A percentile compares a stretch with the other conserved stretches of the same genome.
Conservation (phyloP, 2,888 invertebrate species). For the Trichopoda pennipes region DNA sequence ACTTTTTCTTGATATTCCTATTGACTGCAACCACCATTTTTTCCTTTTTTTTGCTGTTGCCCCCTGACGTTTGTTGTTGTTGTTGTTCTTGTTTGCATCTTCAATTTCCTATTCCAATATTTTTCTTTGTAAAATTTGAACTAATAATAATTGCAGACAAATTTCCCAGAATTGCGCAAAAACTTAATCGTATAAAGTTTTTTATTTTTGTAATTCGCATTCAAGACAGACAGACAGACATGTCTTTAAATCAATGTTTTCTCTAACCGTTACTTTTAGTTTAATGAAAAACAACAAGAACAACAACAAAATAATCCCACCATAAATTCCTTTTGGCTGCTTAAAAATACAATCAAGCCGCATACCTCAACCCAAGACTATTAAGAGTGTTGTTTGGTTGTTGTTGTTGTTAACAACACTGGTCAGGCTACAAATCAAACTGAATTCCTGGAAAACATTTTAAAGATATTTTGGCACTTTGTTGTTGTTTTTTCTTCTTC, state of each 20-base stretch:
- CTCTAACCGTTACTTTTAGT: slow-evolving; percentile 60
- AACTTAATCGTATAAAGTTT: slow-evolving; percentile 9
- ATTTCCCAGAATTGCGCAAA: slow-evolving; percentile 37
- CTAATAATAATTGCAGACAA: slow-evolving; percentile 41
- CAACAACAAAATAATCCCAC: slow-evolving; percentile 5
- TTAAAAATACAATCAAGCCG: neutral
- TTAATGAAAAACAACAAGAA: slow-evolving; percentile 1
- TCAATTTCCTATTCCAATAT: slow-evolving; percentile 6
- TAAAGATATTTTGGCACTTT: slow-evolving; percentile 63
- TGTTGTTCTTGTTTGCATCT: neutral
- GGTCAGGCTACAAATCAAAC: slow-evolving; percentile 50
- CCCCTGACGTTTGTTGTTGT: too few relatives aligned
- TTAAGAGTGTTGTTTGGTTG: slow-evolving; percentile 1
- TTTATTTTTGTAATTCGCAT: slow-evolving; percentile 20
- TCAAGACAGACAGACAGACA: too few relatives aligned
- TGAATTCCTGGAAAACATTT: slow-evolving; percentile 62
- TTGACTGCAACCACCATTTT: slow-evolving; percentile 14
- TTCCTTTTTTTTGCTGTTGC: too few relatives aligned
- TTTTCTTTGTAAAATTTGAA: neutral
- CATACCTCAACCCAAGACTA: slow-evolving; percentile 23
- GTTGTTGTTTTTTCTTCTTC: neutral
- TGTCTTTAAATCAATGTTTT: slow-evolving; percentile 43
- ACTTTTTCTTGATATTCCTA: slow-evolving; percentile 15
- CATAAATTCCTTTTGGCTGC: slow-evolving; percentile 32
- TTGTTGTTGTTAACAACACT: slow-evolving; percentile 23